These are phyloP conservation scores for Nannoperca australis DNA, from an alignment of 2,797 vertebrate species.

Conservation along the genomic window DNA sequence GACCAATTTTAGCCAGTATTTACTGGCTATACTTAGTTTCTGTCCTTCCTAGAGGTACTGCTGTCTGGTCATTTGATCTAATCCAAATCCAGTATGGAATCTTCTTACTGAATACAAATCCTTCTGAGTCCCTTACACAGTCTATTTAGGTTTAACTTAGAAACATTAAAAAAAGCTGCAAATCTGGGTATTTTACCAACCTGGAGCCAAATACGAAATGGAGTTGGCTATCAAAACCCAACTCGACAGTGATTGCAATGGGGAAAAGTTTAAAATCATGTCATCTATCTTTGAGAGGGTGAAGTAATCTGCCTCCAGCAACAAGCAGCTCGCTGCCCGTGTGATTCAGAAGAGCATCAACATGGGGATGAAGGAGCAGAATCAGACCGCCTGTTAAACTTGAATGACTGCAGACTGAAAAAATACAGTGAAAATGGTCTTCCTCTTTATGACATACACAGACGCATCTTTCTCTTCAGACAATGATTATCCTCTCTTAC, in stretches of 20 bases:
- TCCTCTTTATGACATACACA: conserved; percentile 17
- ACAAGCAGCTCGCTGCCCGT: conserved; percentile 15
- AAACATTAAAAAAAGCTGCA: not conserved
- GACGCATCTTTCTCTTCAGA: not conserved
- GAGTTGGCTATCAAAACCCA: not conserved
- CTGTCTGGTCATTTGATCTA: not conserved
- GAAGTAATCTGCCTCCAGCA: conserved; percentile 33
- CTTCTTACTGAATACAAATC: conserved; percentile 4
- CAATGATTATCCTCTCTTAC: conserved; percentile 12
- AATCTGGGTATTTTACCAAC: not conserved
- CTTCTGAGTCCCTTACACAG: not conserved
- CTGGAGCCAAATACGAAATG: not conserved
- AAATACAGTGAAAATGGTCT: conserved; percentile 1
- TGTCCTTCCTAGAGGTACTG: not conserved
- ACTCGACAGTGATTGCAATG: conserved; percentile 10
- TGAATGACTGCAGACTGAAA: conserved; percentile 31
- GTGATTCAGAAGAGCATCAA: conserved; percentile 36
- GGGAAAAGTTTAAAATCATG: conserved; percentile 13
- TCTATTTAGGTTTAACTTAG: not conserved
- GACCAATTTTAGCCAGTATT: conserved; percentile 23
- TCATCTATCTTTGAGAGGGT: conserved; percentile 18
- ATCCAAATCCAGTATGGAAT: not conserved
- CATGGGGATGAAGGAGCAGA: conserved; percentile 18
- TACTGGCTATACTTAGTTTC: conserved; percentile 16
- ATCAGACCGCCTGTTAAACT: conserved; percentile 40